Conservation (phyloP, 2,888 invertebrate genomes). For the Agonopterix subpropinquella region DNA sequence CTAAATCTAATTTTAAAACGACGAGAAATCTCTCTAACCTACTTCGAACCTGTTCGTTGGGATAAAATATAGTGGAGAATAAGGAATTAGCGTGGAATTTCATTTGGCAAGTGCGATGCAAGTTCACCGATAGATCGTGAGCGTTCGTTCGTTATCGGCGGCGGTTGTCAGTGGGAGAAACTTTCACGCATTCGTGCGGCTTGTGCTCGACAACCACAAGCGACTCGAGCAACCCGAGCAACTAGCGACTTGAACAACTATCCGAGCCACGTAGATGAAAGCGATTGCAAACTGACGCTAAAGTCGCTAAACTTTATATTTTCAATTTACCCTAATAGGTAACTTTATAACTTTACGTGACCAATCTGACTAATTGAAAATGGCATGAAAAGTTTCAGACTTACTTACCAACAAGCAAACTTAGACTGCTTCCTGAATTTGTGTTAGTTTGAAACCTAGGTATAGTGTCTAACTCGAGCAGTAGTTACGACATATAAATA, state of each 20-base stretch:
- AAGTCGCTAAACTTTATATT: constrained; percentile 9
- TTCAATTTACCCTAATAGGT: not conserved
- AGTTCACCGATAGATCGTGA: constrained; percentile 26
- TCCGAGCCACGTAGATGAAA: constrained; percentile 26
- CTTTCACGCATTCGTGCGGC: constrained; percentile 26
- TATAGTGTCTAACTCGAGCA: too few species aligned
- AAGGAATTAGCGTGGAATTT: constrained; percentile 41
- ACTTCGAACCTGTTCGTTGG: constrained; percentile 21
- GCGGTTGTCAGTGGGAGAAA: constrained; percentile 31
- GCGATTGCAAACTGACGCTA: constrained; percentile 8
- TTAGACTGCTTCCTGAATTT: too few species aligned
- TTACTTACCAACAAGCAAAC: too few species aligned
- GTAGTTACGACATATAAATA: too few species aligned
- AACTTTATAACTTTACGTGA: not conserved
- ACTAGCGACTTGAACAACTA: constrained; percentile 22
- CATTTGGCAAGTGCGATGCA: constrained; percentile 43
- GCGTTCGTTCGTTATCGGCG: constrained; percentile 30
- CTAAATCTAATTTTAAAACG: constrained; percentile 55
- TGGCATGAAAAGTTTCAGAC: too few species aligned
- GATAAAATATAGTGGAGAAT: constrained; percentile 16
- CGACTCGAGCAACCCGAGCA: constrained; percentile 1
- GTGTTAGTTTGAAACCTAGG: too few species aligned
- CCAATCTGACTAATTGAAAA: not conserved
- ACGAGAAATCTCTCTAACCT: constrained; percentile 25
- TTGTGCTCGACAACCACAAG: constrained; percentile 12